A percentile compares a stretch with the other conserved stretches of the same genome.
These are phyloP conservation scores for Oegoconia quadripuncta DNA, from an alignment of 2,888 invertebrate genomes.

Conservation along the genomic window DNA sequence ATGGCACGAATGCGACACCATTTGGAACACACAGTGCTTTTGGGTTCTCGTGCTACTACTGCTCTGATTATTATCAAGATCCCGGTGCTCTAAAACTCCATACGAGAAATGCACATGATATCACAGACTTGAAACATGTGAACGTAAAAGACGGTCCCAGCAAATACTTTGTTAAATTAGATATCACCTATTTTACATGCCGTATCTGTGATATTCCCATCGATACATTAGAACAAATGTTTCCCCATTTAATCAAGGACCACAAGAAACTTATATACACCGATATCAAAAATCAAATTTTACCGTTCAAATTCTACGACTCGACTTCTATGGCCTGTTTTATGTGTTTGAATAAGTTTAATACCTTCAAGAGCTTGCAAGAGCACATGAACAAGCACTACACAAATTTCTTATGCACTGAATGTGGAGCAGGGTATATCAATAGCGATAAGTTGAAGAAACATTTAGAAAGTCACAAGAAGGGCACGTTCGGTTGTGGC, in stretches of 20 bases:
- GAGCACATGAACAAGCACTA: conserved; percentile 45
- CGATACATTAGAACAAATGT: conserved; percentile 9
- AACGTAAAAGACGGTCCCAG: too few relatives aligned
- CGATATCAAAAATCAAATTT: too few relatives aligned
- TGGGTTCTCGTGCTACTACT: too few relatives aligned
- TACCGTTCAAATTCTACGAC: conserved; percentile 41
- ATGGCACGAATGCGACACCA: too few relatives aligned
- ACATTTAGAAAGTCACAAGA: conserved; percentile 31
- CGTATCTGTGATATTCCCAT: conserved; percentile 7
- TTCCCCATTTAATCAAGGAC: conserved; percentile 15
- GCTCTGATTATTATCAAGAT: too few relatives aligned
- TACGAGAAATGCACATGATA: too few relatives aligned
- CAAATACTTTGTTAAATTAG: conserved; percentile 35
- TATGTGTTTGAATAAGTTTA: conserved; percentile 23
- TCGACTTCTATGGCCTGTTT: conserved; percentile 28
- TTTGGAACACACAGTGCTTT: too few relatives aligned
- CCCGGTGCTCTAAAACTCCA: too few relatives aligned
- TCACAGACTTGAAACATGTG: too few relatives aligned
- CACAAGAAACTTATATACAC: conserved; percentile 28
- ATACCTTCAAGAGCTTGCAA: conserved; percentile 21
- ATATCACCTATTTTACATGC: conserved; percentile 32
- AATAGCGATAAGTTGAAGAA: conserved; percentile 23
- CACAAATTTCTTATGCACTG: conserved; percentile 36
- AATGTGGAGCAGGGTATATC: conserved; percentile 36
- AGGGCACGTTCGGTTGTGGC: conserved; percentile 38